phyloP scores from a whole-genome alignment of 2,888 invertebrate species.

The Temnothorax unifasciatus region DNA sequence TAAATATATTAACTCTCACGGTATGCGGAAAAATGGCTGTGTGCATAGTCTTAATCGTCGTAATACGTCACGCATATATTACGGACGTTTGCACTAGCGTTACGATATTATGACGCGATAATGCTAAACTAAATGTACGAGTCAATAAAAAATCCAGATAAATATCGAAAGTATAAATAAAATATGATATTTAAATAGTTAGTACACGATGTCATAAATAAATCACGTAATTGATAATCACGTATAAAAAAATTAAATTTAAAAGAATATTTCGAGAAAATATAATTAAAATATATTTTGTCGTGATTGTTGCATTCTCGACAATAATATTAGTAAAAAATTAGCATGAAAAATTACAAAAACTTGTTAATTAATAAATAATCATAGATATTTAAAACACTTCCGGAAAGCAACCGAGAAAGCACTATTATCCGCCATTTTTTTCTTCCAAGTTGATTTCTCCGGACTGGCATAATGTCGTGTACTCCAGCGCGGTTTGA shows the following conservation, averaged over 20 bases:
- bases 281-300: background rate
- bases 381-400: background rate
- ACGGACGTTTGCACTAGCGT: background rate
- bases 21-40: conserved; percentile 1
- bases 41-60: background rate
- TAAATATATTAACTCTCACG: conserved; percentile 33
- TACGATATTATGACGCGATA: background rate
- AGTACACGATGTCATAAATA: background rate
- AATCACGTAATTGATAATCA: background rate
- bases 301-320: background rate
- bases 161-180: background rate
- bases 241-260: background rate
- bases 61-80: conserved; percentile 5
- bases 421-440: background rate
- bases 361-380: background rate
- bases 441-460: conserved; percentile 4
- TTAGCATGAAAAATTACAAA: background rate
- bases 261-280: conserved; percentile 3
- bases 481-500: background rate
- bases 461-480: background rate
- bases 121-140: background rate
- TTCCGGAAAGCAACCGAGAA: background rate
- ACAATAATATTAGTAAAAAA: background rate
- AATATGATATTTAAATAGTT: background rate
- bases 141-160: background rate